A percentile compares a stretch with the other conserved stretches of the same genome.
Evolutionary conservation across 2,888 invertebrate species (phyloP).

Genomic region (Melipona bicolor): DNA sequence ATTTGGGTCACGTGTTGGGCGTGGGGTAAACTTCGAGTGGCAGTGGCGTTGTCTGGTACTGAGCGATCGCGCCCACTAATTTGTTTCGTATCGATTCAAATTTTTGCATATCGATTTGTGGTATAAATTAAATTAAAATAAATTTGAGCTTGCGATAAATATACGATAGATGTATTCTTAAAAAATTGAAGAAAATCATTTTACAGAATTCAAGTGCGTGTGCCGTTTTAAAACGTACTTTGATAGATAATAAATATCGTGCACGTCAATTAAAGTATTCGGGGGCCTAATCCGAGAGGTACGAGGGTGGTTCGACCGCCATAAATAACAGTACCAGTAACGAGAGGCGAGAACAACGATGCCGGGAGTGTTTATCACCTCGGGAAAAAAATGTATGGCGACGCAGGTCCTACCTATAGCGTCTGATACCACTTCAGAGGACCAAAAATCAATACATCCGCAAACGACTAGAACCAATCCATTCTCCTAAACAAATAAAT

Average conservation of each 20-base stretch:
- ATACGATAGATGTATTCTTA: background rate
- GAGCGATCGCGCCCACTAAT: no score
- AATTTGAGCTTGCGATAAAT: background rate
- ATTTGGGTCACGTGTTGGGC: no score
- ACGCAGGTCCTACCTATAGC: background rate
- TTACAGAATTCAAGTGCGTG: background rate
- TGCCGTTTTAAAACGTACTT: background rate
- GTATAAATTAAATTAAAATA: no score
- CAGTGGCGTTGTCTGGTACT: no score
- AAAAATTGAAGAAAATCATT: background rate
- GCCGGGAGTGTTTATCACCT: constrained; percentile 24
- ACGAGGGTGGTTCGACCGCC: constrained; percentile 20
- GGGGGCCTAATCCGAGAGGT: background rate
- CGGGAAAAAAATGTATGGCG: constrained; percentile 7
- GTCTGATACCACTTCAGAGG: background rate
- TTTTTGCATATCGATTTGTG: no score
- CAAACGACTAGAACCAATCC: background rate
- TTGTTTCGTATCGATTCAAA: no score
- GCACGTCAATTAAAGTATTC: background rate
- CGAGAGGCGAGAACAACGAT: constrained; percentile 16
- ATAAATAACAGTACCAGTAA: constrained; percentile 27
- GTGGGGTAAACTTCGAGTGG: no score
- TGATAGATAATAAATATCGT: constrained; percentile 2
- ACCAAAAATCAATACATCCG: background rate
- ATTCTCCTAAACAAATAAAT: background rate